Base-by-base conservation (phyloP, 2,797 vertebrate genomes). In the Cyprinella venusta region DNA sequence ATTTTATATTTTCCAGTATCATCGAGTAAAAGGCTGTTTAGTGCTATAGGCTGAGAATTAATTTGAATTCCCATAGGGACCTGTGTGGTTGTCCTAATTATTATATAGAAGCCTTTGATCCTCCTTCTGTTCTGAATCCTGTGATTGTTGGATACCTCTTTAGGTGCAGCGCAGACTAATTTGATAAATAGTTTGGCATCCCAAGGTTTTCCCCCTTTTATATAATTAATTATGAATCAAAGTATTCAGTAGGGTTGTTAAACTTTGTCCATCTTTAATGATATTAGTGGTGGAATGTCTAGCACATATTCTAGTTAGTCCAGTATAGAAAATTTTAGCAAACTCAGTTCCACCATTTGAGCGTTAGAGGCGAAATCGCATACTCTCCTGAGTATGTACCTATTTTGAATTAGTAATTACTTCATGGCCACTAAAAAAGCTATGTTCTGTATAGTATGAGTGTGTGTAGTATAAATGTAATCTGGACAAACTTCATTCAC, bases 101-200 rank as follows among this genome's bases (percentile, higher is more conserved):
- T 77, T 84, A 70, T 82, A 70, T 52, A 75, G 19, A n/a, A 45
- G 76, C 48, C 81, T 76, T 76, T 90, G 84, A 86, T 89, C 82
- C 81, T 83, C 83, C 84, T 89, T 82, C 63, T 63, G 79, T 82
- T 70, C 64, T 81, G 72, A 87, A 87, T 74, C 36, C 48, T 78
- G 67, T 80, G 67, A 52, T 75, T 81, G 80, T 79, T 88, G 68
- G 76, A 82, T 82, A 71, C 81, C 64, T 82, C 71, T 59, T 61
- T 30, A 79, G 84, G 78, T 85, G 33, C 76, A 50, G n/a, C 38
- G 70, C 74, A 54, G 21, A 76, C 84, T 79, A n/a, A 84, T 81
- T 81, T 74, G 78, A 65, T 45, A 80, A 75, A 75, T 38, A 40
- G 63, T 5, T 56, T 68, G 50, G 38, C 38, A 68, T n/a, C n/a